Evolutionary conservation across 2,888 invertebrate genomes (phyloP).

Genomic region (Homarus gammarus): DNA sequence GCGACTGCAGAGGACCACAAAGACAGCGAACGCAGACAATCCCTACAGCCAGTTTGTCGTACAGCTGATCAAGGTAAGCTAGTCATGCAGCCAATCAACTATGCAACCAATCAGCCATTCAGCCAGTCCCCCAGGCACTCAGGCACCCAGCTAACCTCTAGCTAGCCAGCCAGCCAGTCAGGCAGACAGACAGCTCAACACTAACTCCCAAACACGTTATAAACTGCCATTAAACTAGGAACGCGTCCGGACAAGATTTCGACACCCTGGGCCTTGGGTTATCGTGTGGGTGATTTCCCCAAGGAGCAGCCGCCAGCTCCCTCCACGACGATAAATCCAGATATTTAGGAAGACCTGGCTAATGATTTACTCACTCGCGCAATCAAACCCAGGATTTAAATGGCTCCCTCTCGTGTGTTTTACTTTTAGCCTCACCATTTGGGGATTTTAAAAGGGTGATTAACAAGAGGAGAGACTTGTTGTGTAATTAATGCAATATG

Average conservation of each 20-base stretch:
- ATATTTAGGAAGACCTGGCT: slow-evolving; percentile 56
- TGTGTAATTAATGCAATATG: slow-evolving; percentile 28
- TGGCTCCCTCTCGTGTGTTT: slow-evolving; percentile 31
- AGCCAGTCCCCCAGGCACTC: not conserved
- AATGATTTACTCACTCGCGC: slow-evolving; percentile 50
- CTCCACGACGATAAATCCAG: slow-evolving; percentile 52
- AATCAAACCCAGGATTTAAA: slow-evolving; percentile 54
- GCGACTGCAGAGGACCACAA: too few relatives aligned
- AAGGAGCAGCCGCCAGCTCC: slow-evolving; percentile 35
- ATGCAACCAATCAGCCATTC: too few relatives aligned
- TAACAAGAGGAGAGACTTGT: slow-evolving; percentile 14
- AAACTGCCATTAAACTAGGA: slow-evolving; percentile 59
- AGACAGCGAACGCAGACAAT: too few relatives aligned
- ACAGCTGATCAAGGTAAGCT: too few relatives aligned
- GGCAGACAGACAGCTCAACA: not conserved
- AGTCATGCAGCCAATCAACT: not conserved
- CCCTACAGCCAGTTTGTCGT: too few relatives aligned
- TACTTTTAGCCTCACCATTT: slow-evolving; percentile 20
- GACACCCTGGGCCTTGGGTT: slow-evolving; percentile 35
- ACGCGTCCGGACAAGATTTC: slow-evolving; percentile 53
- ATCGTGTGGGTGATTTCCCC: slow-evolving; percentile 57
- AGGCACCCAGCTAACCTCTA: too few relatives aligned
- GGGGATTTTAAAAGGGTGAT: slow-evolving; percentile 21
- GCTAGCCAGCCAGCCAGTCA: not conserved
- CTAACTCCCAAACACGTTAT: slow-evolving; percentile 49